Evolutionary conservation across 2,888 invertebrate genomes (phyloP).

Genomic region (Nomada flava): DNA sequence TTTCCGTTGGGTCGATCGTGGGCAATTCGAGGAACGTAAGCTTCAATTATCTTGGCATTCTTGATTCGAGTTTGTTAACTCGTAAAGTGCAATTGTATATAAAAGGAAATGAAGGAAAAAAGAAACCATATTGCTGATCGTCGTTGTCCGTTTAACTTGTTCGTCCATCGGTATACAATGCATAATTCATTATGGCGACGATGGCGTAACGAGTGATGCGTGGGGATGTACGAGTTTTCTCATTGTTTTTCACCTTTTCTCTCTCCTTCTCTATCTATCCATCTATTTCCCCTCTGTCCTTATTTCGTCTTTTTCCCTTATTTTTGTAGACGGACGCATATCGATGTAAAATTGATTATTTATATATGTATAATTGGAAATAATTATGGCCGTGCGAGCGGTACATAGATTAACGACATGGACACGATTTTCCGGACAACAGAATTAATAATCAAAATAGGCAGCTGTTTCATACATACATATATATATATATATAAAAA

Average conservation of each 20-base stretch:
- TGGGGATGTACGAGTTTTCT: not conserved
- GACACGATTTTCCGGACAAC: not conserved
- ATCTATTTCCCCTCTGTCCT: not conserved
- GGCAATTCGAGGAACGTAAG: slow-evolving; percentile 1
- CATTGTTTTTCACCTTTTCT: not conserved
- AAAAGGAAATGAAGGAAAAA: not conserved
- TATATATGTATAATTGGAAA: not conserved
- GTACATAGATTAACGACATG: not conserved
- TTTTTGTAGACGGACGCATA: not conserved
- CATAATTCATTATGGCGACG: not conserved
- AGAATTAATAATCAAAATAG: slow-evolving; percentile 38
- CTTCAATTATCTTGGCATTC: slow-evolving; percentile 34
- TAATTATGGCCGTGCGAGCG: not conserved
- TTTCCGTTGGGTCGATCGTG: slow-evolving; percentile 5
- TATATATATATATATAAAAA: not conserved
- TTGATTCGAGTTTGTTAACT: slow-evolving; percentile 46
- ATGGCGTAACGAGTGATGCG: slow-evolving; percentile 2
- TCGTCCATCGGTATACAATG: slow-evolving; percentile 17
- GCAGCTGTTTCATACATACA: slow-evolving; percentile 20
- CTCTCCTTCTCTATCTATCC: not conserved
- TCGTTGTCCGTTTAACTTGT: slow-evolving; percentile 40
- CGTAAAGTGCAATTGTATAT: slow-evolving; percentile 52
- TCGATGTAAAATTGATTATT: slow-evolving; percentile 20
- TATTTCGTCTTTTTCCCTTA: not conserved
- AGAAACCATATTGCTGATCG: not conserved